Evolutionary conservation across 2,888 invertebrate species (phyloP), one percentile per base, ranked within the genome.

Genomic region (Athrips mouffetella): DNA sequence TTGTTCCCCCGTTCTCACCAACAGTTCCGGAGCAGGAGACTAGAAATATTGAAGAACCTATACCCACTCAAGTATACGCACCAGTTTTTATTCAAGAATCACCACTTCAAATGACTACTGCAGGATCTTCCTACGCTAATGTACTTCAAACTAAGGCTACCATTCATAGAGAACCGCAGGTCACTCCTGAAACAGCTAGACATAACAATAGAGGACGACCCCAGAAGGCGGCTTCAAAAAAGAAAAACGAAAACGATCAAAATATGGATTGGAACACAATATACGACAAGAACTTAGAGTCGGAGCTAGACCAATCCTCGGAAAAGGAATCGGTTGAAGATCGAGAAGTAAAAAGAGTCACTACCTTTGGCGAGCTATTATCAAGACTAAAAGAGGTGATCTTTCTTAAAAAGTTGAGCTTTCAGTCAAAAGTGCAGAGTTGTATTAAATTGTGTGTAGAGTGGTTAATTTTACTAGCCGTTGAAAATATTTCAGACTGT

Each of bases 381-480:
- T n/a, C n/a, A n/a, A n/a, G n/a, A n/a, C n/a, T n/a, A n/a, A n/a
- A n/a, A n/a, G n/a, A n/a, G n/a, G n/a, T n/a, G n/a, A n/a, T n/a
- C n/a, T n/a, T n/a, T 11, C 11, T 30, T 2, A 30, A 30, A 30
- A 30, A 30, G 4, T 1, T n/a, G 11, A 11, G 13, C 30, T 11
- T 30, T 30, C 11, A n/a, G 8, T 20, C 21, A 37, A 41, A 10
- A 13, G n/a, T 29, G 16, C 6, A 16, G 10, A 20, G 8, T 6
- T 10, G 10, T 5, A 37, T 37, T 37, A 37, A 16, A 20, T 37
- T n/a, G 11, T 37, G 35, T 25, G 37, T 29, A 31, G 29, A 48
- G 11, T 18, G 20, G 25, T 41, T 47, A 45, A 15, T 16, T 45
- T 37, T 45, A 21, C 37, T 44, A 8, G 35, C n/a, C 8, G 16